Conservation (phyloP, 64 coral and sea anemone species). For the Dendronephthya gigantea region DNA sequence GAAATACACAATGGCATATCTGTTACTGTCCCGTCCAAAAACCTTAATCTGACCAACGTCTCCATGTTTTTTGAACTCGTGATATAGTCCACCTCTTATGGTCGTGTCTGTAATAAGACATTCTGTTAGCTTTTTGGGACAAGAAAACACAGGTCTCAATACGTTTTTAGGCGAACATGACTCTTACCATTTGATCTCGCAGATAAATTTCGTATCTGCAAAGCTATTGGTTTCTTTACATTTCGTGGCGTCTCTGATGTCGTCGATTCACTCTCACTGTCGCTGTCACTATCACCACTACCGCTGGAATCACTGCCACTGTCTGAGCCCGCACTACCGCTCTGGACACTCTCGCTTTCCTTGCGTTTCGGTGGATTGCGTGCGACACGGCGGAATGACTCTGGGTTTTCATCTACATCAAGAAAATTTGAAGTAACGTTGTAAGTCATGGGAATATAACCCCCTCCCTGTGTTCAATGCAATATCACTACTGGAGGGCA, state of each 20-base stretch:
- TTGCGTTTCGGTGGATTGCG: neutral
- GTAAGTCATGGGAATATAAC: too few relatives aligned
- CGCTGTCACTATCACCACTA: slow-evolving; percentile 36
- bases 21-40: slow-evolving; percentile 61
- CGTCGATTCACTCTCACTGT: slow-evolving; percentile 13
- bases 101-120: slow-evolving; percentile 55
- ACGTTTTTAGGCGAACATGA: too few relatives aligned
- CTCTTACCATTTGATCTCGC: slow-evolving; percentile 53
- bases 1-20: slow-evolving; percentile 84
- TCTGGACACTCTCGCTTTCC: slow-evolving; percentile 28
- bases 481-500: too few relatives aligned
- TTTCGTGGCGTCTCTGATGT: slow-evolving; percentile 3
- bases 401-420: neutral
- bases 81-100: slow-evolving; percentile 83
- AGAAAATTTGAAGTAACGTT: too few relatives aligned
- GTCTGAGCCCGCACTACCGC: slow-evolving; percentile 42
- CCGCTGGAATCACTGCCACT: slow-evolving; percentile 57
- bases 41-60: slow-evolving; percentile 81
- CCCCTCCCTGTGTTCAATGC: too few relatives aligned
- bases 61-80: slow-evolving; percentile 98
- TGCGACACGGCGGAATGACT: neutral
- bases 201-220: slow-evolving; percentile 56
- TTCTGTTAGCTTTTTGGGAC: too few relatives aligned
- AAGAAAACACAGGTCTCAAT: too few relatives aligned
- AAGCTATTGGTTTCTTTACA: slow-evolving; percentile 22